phyloP scores from a whole-genome alignment of 2,888 invertebrate genomes.

The Drosophila siamana region DNA sequence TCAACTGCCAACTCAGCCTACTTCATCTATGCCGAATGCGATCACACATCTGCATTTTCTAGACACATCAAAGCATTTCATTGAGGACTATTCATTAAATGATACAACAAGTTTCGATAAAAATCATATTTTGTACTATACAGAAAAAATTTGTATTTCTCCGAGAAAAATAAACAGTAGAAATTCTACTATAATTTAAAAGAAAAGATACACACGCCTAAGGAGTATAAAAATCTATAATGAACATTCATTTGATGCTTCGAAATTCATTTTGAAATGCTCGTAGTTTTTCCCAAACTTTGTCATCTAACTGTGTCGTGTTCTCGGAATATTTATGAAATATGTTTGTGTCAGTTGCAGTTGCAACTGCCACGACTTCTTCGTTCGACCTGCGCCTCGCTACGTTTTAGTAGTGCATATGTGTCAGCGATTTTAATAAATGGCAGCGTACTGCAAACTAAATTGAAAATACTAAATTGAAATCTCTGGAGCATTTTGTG shows the following conservation, averaged over 20 bases:
- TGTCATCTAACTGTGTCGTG: slow-evolving; percentile 70
- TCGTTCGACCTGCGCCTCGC: no score
- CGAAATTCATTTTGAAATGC: background rate
- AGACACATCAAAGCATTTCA: no score
- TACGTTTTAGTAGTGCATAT: slow-evolving; percentile 1
- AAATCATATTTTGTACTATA: no score
- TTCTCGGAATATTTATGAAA: slow-evolving; percentile 61
- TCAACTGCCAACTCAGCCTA: no score
- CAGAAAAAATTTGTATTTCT: background rate
- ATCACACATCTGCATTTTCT: no score
- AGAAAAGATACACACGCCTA: no score
- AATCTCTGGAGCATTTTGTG: slow-evolving; percentile 56
- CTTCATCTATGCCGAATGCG: no score
- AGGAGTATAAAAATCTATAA: no score
- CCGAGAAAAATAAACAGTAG: no score
- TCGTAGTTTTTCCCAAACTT: slow-evolving; percentile 31
- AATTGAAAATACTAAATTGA: slow-evolving; percentile 33
- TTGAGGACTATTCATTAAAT: no score
- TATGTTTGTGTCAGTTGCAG: slow-evolving; percentile 48
- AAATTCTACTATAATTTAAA: background rate
- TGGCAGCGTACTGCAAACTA: slow-evolving; percentile 34
- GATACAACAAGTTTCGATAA: no score
- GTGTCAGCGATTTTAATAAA: slow-evolving; percentile 59
- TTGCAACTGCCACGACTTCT: slow-evolving; percentile 25
- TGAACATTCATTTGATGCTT: background rate